Percentiles rank a stretch among this genome's conserved stretches.
These are phyloP conservation scores for Pachypsylla venusta DNA, from an alignment of 1,140 invertebrate species.

Conservation along the genomic window DNA sequence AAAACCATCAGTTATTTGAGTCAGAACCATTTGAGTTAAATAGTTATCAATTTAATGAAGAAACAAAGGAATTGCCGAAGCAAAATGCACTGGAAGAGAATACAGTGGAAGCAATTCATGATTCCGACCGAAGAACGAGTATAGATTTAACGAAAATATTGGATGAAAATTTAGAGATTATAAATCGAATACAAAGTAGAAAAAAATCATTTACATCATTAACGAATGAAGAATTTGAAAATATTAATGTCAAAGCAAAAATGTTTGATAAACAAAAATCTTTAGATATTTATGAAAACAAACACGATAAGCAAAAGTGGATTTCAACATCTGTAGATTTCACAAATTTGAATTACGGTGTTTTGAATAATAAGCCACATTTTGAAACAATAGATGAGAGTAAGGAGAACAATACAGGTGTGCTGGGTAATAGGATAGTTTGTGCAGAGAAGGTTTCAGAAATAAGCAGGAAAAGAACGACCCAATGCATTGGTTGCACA, in stretches of 20 bases:
- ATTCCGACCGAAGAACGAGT: not conserved
- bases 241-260: slow-evolving; percentile 1
- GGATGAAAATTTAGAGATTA: not conserved
- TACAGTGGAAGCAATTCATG: too few species aligned
- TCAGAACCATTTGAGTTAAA: too few species aligned
- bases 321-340: slow-evolving; percentile 1
- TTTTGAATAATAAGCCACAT: not conserved
- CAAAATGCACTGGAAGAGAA: too few species aligned
- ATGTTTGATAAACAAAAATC: not conserved
- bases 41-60: too few species aligned
- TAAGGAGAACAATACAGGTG: too few species aligned
- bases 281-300: not conserved
- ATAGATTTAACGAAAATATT: not conserved
- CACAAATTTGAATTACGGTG: not conserved
- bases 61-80: too few species aligned
- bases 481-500: too few species aligned
- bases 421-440: too few species aligned
- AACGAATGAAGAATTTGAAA: not conserved
- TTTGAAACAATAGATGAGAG: slow-evolving; percentile 6
- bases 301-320: slow-evolving; percentile 1
- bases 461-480: not conserved
- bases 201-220: not conserved
- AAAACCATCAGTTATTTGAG: too few species aligned
- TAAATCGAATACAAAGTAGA: slow-evolving; percentile 5
- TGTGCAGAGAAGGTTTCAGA: not conserved